phyloP scores from a whole-genome alignment of 2,888 invertebrate species.

The Syrphus vitripennis region DNA sequence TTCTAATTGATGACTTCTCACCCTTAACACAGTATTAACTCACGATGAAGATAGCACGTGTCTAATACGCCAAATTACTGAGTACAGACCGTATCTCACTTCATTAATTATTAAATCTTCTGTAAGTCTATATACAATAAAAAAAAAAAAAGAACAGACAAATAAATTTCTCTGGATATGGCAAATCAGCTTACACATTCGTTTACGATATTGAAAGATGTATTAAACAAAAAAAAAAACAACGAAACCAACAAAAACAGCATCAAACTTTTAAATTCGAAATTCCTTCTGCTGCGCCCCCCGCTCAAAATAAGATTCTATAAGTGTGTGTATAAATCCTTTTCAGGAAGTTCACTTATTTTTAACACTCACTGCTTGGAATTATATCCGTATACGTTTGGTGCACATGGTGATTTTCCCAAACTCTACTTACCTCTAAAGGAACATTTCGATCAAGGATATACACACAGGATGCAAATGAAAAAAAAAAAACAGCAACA shows the following conservation, averaged over 20 bases:
- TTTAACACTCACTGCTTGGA: conserved; percentile 12
- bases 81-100: not conserved
- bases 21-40: too few species aligned
- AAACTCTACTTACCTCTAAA: conserved; percentile 80
- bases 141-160: not conserved
- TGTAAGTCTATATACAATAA: not conserved
- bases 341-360: conserved; percentile 37
- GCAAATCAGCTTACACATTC: conserved; percentile 11
- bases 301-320: conserved; percentile 41
- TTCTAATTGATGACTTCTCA: too few species aligned
- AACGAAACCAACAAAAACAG: not conserved
- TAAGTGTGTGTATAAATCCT: conserved; percentile 43
- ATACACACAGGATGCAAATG: conserved; percentile 22
- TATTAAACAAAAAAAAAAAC: not conserved
- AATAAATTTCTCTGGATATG: not conserved
- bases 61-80: not conserved
- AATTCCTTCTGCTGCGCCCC: conserved; percentile 2
- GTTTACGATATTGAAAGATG: not conserved
- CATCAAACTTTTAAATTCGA: conserved; percentile 14
- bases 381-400: conserved; percentile 29
- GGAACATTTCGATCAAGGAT: conserved; percentile 51
- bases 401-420: conserved; percentile 81
- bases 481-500: conserved; percentile 21
- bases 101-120: conserved; percentile 2
- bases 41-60: not conserved